Evolutionary conservation across 2,113 vertebrate genomes (phyloP).

Genomic region (Callipepla californica): DNA sequence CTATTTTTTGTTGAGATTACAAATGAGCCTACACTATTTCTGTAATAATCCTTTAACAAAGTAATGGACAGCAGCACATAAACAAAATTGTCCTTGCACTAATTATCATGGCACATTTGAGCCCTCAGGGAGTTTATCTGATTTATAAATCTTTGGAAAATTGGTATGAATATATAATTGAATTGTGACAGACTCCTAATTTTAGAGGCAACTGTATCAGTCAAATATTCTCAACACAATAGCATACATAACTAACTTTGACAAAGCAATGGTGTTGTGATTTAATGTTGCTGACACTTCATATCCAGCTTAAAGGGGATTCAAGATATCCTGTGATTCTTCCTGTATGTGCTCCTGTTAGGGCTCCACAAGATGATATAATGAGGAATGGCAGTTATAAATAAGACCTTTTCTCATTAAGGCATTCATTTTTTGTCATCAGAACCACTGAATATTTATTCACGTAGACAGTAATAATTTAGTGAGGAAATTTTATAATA

Average conservation of each 20-base stretch:
- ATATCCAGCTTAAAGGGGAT: neutral
- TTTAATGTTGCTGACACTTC: conserved; percentile 31
- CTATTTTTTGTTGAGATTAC: neutral
- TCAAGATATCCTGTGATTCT: neutral
- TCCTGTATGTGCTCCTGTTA: neutral
- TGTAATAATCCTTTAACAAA: neutral
- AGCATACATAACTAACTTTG: conserved; percentile 16
- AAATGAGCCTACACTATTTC: neutral
- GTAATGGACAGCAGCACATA: neutral
- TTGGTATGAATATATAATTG: conserved; percentile 11
- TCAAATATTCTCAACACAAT: conserved; percentile 46
- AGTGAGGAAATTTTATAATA: neutral
- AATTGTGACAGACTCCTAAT: conserved; percentile 44
- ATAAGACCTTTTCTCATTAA: conserved; percentile 1
- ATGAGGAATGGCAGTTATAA: neutral
- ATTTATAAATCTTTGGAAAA: conserved; percentile 26
- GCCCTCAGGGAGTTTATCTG: neutral
- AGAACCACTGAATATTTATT: neutral
- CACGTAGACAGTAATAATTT: neutral
- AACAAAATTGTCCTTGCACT: neutral
- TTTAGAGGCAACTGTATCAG: neutral
- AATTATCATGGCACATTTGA: conserved; percentile 8
- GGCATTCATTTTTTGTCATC: neutral
- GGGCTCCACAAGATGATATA: neutral
- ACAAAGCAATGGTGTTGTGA: conserved; percentile 7